Percentiles rank a stretch among this genome's conserved stretches.
These are phyloP conservation scores for Alectura lathami DNA, from an alignment of 2,113 vertebrate genomes.

Conservation along the genomic window DNA sequence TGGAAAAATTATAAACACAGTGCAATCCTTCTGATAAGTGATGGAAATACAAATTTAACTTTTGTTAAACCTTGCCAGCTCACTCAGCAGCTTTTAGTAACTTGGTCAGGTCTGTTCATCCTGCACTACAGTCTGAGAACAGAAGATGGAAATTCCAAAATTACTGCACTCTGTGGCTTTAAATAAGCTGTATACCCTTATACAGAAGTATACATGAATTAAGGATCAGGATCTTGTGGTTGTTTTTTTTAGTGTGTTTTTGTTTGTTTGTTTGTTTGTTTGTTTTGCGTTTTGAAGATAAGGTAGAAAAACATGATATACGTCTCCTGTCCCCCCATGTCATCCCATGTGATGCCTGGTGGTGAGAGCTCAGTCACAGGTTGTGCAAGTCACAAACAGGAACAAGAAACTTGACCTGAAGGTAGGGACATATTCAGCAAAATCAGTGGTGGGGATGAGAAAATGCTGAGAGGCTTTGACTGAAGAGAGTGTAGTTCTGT, in stretches of 20 bases:
- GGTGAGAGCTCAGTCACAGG: neutral
- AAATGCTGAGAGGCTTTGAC: neutral
- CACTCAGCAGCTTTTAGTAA: neutral
- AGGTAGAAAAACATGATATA: neutral
- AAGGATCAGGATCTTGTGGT: neutral
- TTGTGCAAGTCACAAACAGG: neutral
- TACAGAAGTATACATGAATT: neutral
- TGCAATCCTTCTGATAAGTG: neutral
- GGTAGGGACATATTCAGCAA: neutral
- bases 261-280: no score
- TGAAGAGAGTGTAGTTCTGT: neutral
- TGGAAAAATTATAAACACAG: neutral
- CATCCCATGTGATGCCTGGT: rapidly evolving
- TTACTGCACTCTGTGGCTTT: neutral
- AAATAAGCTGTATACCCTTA: neutral
- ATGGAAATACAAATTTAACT: neutral
- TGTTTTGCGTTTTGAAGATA: neutral
- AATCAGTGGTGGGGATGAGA: neutral
- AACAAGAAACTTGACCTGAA: neutral
- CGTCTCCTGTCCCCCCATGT: neutral
- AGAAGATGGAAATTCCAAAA: neutral
- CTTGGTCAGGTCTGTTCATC: neutral
- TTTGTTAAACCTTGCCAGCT: neutral
- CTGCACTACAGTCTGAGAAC: neutral
- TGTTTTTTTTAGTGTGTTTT: no score